Conservation (phyloP, 2,797 vertebrate genomes). For the Lithobates pipiens region DNA sequence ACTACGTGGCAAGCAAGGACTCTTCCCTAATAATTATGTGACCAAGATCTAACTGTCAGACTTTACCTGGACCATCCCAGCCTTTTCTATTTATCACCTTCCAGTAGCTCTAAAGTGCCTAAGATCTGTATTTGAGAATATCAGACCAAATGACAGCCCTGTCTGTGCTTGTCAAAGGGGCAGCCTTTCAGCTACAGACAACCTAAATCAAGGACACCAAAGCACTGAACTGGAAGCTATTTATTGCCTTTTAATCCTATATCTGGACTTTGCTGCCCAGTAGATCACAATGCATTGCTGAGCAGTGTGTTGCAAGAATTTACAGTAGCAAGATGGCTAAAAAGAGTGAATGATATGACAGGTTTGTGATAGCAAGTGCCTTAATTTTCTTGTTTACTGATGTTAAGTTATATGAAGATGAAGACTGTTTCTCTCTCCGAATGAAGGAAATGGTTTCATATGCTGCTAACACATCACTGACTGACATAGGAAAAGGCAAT, state of each 20-base stretch:
- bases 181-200: conserved; percentile 57
- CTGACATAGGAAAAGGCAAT: conserved; percentile 27
- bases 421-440: conserved; percentile 63
- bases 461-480: conserved; percentile 68
- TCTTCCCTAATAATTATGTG: conserved; percentile 98
- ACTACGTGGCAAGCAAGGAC: conserved; percentile 94
- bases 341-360: conserved; percentile 33
- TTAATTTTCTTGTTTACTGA: conserved; percentile 73
- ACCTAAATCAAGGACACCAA: conserved; percentile 59
- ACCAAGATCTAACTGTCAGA: conserved; percentile 84
- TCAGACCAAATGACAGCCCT: conserved; percentile 18
- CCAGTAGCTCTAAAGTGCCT: conserved; percentile 41
- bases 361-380: conserved; percentile 83
- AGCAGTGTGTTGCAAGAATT: conserved; percentile 33
- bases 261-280: conserved; percentile 56
- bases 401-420: conserved; percentile 63
- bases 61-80: not conserved
- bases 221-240: conserved; percentile 86
- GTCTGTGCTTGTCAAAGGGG: conserved; percentile 11
- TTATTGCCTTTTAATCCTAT: conserved; percentile 97
- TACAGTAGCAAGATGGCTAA: conserved; percentile 10
- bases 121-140: conserved; percentile 59
- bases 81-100: conserved; percentile 37
- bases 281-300: conserved; percentile 38
- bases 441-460: conserved; percentile 63